Base-by-base conservation (phyloP, 2,888 invertebrate genomes). In the Polydesmus complanatus region DNA sequence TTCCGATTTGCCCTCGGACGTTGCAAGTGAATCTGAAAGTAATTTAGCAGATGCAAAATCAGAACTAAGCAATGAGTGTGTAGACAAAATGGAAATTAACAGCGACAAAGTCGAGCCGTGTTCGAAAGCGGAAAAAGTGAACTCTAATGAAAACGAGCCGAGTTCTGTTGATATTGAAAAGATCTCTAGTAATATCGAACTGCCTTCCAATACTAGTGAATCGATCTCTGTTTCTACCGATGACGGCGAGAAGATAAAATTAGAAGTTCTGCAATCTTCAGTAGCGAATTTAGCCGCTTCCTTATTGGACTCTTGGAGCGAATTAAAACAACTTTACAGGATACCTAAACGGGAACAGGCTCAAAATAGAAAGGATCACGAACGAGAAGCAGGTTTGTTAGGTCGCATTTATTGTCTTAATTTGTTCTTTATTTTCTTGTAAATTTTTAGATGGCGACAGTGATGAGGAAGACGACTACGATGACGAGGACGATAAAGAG, bases 301-400 rank as follows among this genome's bases (percentile, higher is more conserved):
- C 67, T 74, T 91, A 49, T 70, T 91, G 58, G 81, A 82, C 55
- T 79, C 82, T 62, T 92, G 92, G 92, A 80, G 83, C 2, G 72
- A 72, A 23, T 70, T 81, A 27, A 79, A 80, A 71, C 85, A 86
- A 73, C 81, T 83, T 18, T 95, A 93, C 73, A 84, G 89, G 72
- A 95, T 94, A 70, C 95, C 95, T 1, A 93, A 93, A 75, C 91
- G 91, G 68, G 90, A 94, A 71, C 80, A 91, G 61, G 86, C 92
- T 64, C 92, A 94, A 70, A 91, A 92, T 73, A 89, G 94, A 86
- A 93, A 93, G 71, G 90, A 91, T 71, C 93, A 93, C 71, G 95
- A 95, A 75, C 78, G 89, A 48, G 90, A 92, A 78, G 92, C 91
- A 5, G 88, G 88, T 77, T 79, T 77, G 67, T 49, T 62, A 8